Evolutionary conservation across 2,888 invertebrate genomes (phyloP).

Genomic region (Drosophila dives): DNA sequence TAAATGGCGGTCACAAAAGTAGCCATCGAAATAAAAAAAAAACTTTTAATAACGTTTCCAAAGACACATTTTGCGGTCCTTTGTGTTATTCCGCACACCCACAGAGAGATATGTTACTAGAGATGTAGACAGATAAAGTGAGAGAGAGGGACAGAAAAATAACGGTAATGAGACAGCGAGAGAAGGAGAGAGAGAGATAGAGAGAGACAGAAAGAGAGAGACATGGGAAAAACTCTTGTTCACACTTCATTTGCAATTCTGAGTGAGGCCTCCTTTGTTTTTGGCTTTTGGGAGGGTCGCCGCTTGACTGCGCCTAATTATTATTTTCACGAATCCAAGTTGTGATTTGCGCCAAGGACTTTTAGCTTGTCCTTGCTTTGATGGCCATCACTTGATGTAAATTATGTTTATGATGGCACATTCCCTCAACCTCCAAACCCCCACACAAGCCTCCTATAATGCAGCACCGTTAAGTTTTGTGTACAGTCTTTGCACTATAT

Average conservation of each 20-base stretch:
- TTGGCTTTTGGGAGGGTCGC: slow-evolving; percentile 3
- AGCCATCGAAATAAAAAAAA: slow-evolving; percentile 34
- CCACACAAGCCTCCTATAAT: slow-evolving; percentile 19
- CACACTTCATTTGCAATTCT: slow-evolving; percentile 80
- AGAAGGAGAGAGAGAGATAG: neutral
- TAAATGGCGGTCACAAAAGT: slow-evolving; percentile 73
- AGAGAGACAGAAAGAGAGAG: neutral
- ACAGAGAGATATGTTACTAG: neutral
- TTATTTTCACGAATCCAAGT: slow-evolving; percentile 70
- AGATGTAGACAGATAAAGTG: neutral
- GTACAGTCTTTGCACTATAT: slow-evolving; percentile 19
- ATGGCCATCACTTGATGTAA: slow-evolving; percentile 58
- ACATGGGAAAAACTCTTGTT: slow-evolving; percentile 60
- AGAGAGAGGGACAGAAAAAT: slow-evolving; percentile 12
- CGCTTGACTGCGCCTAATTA: slow-evolving; percentile 65
- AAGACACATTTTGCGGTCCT: slow-evolving; percentile 63
- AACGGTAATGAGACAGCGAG: neutral
- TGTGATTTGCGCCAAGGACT: slow-evolving; percentile 58
- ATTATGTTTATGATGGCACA: slow-evolving; percentile 75
- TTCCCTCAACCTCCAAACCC: slow-evolving; percentile 17
- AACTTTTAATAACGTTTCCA: slow-evolving; percentile 80
- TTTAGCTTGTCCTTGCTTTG: slow-evolving; percentile 44
- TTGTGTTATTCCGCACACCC: slow-evolving; percentile 40
- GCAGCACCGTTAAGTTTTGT: slow-evolving; percentile 67
- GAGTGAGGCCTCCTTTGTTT: slow-evolving; percentile 65